phyloP scores from a whole-genome alignment of 2,888 invertebrate species.

The Synanthedon vespiformis region DNA sequence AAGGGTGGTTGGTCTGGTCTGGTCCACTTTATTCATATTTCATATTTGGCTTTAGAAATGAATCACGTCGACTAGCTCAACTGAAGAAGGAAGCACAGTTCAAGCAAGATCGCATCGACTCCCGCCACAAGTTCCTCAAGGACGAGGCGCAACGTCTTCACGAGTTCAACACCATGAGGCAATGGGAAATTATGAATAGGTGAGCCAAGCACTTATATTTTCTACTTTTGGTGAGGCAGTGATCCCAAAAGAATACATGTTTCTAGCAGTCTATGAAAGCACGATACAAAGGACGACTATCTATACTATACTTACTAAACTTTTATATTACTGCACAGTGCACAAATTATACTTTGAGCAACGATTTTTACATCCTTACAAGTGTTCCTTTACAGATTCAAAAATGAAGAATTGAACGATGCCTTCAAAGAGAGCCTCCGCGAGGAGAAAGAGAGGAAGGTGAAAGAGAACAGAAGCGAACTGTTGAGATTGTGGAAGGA shows the following conservation, averaged over 20 bases:
- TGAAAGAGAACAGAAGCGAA: conserved; percentile 47
- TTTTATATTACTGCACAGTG: no score
- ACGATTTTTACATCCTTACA: background rate
- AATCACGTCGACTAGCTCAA: conserved; percentile 31
- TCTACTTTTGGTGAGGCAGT: no score
- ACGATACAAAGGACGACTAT: no score
- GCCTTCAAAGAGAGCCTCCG: conserved; percentile 47
- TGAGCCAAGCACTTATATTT: conserved; percentile 5
- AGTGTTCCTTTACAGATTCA: conserved; percentile 39
- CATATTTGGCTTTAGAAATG: conserved; percentile 26
- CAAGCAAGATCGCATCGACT: conserved; percentile 27
- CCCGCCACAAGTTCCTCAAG: conserved; percentile 28
- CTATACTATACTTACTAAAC: no score
- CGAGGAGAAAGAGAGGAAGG: conserved; percentile 42
- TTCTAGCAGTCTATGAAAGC: no score
- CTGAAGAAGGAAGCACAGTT: conserved; percentile 27
- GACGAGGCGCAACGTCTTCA: conserved; percentile 34
- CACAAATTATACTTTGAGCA: background rate
- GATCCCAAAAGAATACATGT: no score
- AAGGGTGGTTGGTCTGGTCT: no score
- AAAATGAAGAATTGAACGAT: conserved; percentile 57
- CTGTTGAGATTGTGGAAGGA: conserved; percentile 60
- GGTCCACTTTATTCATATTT: no score
- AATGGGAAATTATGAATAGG: conserved; percentile 71
- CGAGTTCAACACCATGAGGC: conserved; percentile 42